Base-by-base conservation (phyloP, 2,113 vertebrate species). In the Paraplagusia blochii region DNA sequence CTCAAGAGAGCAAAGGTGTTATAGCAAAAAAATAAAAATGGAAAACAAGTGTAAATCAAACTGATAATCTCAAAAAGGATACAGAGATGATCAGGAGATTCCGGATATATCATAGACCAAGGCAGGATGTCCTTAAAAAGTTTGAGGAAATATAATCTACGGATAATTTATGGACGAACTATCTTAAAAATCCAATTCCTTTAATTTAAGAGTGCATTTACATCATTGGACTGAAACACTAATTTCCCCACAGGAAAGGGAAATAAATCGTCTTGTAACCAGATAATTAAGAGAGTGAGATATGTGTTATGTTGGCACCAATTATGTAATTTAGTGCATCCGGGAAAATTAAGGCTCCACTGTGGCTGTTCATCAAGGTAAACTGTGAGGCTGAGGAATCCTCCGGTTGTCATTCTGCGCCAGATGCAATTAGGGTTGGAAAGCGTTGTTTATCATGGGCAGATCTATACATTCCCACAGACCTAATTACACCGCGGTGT, bases 401-500 rank as follows among this genome's bases (percentile, higher is more conserved):
- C 11, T 61, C 49, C 63, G 65, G 49, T 66, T 64, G 55, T 55
- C 57, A 48, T 33, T 59, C 33, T 1, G 22, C 68, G 59, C 48
- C 63, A 38, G 29, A 22, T 69, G 35, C 50, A 74, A 73, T 73
- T 66, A 67, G 18, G 12, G 14, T 53, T 63, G 59, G 72, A 66
- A 68, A 60, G 54, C 43, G 59, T 14, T 48, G 38, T 63, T 51
- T 54, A 75, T 69, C 65, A 74, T 66, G 62, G 34, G 9, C 53
- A 69, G 62, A 82, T 82, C 69, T 46, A 75, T 80, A 73, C 54
- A 11, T 64, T 69, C 56, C 52, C 53, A 74, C 45, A 68, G 47
- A 36, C 68, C 73, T 53, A 47, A 67, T 82, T 74, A 67, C 50
- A 56, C 58, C 29, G 62, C 60, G 72, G 53, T 47, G 76, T 80